Conservation (phyloP, 2,888 invertebrate genomes). For the Eilema depressum region DNA sequence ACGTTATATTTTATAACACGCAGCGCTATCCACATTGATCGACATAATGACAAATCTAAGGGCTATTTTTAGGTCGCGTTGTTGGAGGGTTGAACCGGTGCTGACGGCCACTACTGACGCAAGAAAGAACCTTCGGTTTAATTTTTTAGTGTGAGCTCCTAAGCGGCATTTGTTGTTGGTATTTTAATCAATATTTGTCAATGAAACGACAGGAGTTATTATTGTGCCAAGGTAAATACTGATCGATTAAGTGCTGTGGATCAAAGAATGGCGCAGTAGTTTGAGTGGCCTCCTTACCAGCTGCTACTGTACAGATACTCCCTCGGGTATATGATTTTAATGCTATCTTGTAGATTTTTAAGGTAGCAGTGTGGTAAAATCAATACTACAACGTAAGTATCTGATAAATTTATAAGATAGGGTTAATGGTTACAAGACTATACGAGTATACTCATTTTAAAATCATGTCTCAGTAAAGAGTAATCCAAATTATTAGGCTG, state of each 20-base stretch:
- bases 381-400: too few relatives aligned
- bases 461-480: too few relatives aligned
- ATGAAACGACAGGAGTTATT: constrained; percentile 17
- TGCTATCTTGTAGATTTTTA: background rate
- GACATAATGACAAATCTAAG: constrained; percentile 53
- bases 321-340: too few relatives aligned
- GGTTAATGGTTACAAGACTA: too few relatives aligned
- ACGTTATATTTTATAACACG: constrained; percentile 9
- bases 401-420: too few relatives aligned
- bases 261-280: constrained; percentile 1
- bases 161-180: constrained; percentile 26
- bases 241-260: background rate
- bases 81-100: constrained; percentile 58
- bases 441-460: too few relatives aligned
- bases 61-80: constrained; percentile 58
- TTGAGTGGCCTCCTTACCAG: background rate
- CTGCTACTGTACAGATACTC: background rate
- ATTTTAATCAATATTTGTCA: constrained; percentile 40
- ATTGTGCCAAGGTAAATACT: constrained; percentile 18
- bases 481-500: too few relatives aligned
- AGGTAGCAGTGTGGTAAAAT: background rate
- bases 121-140: constrained; percentile 60
- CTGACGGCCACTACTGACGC: constrained; percentile 61
- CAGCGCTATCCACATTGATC: constrained; percentile 43
- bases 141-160: constrained; percentile 45